Base-by-base conservation (phyloP, 1,140 invertebrate genomes). In the Bombus confusus region DNA sequence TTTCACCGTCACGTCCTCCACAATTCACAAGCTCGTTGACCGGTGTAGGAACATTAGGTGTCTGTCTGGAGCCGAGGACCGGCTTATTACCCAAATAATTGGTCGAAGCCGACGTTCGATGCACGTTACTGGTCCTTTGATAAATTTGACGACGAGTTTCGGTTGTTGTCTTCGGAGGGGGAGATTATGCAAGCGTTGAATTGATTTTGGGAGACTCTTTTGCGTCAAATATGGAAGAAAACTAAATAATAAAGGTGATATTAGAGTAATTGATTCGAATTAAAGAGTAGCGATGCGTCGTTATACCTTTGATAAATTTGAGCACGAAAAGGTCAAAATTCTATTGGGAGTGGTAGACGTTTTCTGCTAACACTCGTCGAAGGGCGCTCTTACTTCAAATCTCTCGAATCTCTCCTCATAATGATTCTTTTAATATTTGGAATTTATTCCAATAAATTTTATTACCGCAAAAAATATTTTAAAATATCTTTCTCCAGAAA, bases 1-100 rank as follows among this genome's bases (percentile, higher is more conserved):
- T 84, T 78, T 64, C 66, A 74, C 69, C 22, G n/a, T 52, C 18
- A 18, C 18, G 47, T 64, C 71, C 43, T n/a, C 52, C 37, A 34
- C 79, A 72, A 73, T 81, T 73, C 66, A 52, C 34, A 59, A 22
- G 59, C 80, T 64, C n/a, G 18, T 59, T 31, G 57, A 34, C 18
- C 22, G n/a, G 39, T 25, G 13, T 31, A 12, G 28, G 69, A 43
- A 83, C 31, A 39, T 83, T 83, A 69, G 74, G 47, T 78, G 74
- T 78, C 43, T 78, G 62, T 83, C 82, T 77, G 74, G 59, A 41
- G 37, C 9, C 28, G 13, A 68, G 34, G 31, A n/a, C 15, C 10
- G 62, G 47, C 37, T 37, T 68, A 78, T 83, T 83, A 69, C 8
- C 25, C 2, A 22, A 15, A 34, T 82, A 82, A 75, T 75, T 82